Conservation (phyloP, 2,113 vertebrate species). For the Syngnathus scovelli region DNA sequence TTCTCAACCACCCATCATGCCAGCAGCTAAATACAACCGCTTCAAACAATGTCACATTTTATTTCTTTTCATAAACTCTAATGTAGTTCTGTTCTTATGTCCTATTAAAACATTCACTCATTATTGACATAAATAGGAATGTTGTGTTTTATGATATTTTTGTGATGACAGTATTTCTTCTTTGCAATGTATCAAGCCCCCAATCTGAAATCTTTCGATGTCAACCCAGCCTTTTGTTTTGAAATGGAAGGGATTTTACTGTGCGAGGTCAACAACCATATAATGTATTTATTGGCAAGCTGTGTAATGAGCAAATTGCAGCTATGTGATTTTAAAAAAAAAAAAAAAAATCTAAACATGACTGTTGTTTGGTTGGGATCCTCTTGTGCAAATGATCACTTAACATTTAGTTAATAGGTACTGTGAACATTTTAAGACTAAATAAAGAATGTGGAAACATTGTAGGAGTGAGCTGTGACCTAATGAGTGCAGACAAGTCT, state of each 20-base stretch:
- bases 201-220: slow-evolving; percentile 12
- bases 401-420: too few species aligned
- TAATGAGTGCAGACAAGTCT: background rate
- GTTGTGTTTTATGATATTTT: slow-evolving; percentile 22
- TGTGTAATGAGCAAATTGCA: background rate
- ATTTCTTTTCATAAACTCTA: slow-evolving; percentile 32
- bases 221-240: slow-evolving; percentile 25
- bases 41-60: slow-evolving; percentile 30
- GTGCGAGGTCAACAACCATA: background rate
- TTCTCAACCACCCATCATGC: slow-evolving; percentile 89
- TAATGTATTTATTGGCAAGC: background rate
- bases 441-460: background rate
- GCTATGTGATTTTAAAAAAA: background rate
- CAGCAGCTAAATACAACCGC: slow-evolving; percentile 73
- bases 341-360: background rate
- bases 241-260: slow-evolving; percentile 30
- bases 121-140: slow-evolving; percentile 38
- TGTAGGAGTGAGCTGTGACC: background rate
- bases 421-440: background rate
- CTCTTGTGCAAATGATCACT: background rate
- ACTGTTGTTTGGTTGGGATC: background rate
- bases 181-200: background rate
- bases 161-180: background rate
- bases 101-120: slow-evolving; percentile 14
- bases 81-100: slow-evolving; percentile 28